Evolutionary conservation across 2,797 vertebrate genomes (phyloP), one percentile per base, ranked within the genome.

Genomic region (Chiroxiphia lanceolata): DNA sequence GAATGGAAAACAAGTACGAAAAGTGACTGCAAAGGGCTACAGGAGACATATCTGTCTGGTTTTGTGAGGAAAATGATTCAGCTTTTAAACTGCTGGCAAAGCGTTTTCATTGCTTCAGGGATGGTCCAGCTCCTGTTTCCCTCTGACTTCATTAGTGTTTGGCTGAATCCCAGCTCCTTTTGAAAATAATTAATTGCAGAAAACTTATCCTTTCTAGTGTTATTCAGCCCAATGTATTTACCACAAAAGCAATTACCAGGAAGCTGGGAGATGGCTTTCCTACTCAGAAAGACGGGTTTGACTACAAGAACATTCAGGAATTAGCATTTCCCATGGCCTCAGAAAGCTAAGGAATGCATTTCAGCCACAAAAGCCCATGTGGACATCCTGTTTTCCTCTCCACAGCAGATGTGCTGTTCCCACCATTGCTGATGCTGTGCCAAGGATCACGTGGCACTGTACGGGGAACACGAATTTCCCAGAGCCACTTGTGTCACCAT

Each of bases 391-490:
- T 57, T 21, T 47, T 38, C 51, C 29, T 51, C 64, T 47, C 57
- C 78, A 60, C 0, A 0, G 50, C 31, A 59, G 53, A 33, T 10
- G 5, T 26, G 19, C 38, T 74, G 27, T 23, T 87, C 15, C 34
- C 38, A 57, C 7, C 29, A 7, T 5, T 0, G 0, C 59, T 71
- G 40, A 15, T 42, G 45, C 18, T 25, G 60, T 36, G 53, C 51
- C 1, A 4, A 85, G 36, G 56, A 77, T 59, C 36, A 22, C 0
- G 0, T 11, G 25, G 40, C 40, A 34, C 31, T 4, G 0, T 11
- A 23, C 18, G 42, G 60, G 60, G 38, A 85, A 34, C 15, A 18
- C 0, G 0, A 3, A 9, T 61, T 71, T 84, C 38, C 53, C 18
- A 42, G 65, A 50, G 29, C 21, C 23, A 8, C 9, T 33, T 17